Evolutionary conservation across 2,113 vertebrate genomes (phyloP).

Genomic region (Caloenas nicobarica): DNA sequence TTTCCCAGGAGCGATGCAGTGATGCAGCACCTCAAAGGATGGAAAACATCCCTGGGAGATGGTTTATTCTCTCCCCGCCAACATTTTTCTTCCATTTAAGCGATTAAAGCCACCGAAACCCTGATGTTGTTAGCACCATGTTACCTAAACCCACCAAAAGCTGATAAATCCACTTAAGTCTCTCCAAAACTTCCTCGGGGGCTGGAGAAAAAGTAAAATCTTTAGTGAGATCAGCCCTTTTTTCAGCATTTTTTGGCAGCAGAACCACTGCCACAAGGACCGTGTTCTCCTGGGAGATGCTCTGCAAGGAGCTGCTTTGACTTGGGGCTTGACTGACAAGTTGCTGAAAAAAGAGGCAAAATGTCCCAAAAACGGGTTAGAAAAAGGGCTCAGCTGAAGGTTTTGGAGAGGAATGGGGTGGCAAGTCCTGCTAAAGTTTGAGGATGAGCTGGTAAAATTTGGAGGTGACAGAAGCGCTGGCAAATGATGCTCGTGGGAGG

Average conservation of each 20-base stretch:
- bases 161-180: slow-evolving; percentile 22
- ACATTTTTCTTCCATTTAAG: neutral
- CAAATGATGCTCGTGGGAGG: neutral
- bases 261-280: neutral
- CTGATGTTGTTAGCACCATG: neutral
- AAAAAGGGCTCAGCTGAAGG: neutral
- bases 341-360: neutral
- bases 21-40: neutral
- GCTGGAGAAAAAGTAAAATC: neutral
- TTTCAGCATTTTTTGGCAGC: neutral
- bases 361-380: neutral
- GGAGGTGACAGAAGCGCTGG: neutral
- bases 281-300: neutral
- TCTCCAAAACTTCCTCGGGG: neutral
- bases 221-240: neutral
- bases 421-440: neutral
- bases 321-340: neutral
- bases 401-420: neutral
- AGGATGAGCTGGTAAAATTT: no score
- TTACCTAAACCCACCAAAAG: slow-evolving; percentile 31
- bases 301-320: neutral
- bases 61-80: neutral
- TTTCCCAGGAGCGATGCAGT: neutral
- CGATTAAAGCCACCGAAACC: neutral
- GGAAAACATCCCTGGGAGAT: neutral